These are phyloP conservation scores for Tetragnatha montana DNA, from an alignment of 2,888 invertebrate species.

Conservation along the genomic window DNA sequence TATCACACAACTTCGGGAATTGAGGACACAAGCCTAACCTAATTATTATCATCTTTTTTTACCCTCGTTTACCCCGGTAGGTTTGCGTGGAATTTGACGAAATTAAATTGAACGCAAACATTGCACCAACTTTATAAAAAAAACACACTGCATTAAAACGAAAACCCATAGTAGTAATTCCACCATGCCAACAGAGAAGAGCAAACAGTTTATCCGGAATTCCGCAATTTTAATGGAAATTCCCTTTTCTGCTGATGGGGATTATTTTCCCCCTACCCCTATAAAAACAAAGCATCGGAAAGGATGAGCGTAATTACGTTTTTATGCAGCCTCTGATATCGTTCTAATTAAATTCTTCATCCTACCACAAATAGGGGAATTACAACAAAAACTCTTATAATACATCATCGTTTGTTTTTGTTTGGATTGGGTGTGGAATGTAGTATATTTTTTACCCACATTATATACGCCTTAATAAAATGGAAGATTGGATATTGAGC, in stretches of 20 bases:
- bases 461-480: background rate
- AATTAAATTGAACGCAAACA: background rate
- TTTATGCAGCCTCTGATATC: slow-evolving; percentile 12
- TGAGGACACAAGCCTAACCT: background rate
- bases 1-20: background rate
- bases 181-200: background rate
- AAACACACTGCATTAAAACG: background rate
- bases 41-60: slow-evolving; percentile 31
- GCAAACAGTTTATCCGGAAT: slow-evolving; percentile 41
- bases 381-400: slow-evolving; percentile 7
- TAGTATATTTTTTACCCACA: background rate
- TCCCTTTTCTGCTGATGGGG: background rate
- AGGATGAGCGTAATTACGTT: slow-evolving; percentile 49
- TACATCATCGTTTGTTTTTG: background rate
- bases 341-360: slow-evolving; percentile 49
- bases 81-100: background rate
- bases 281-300: slow-evolving; percentile 26
- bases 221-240: slow-evolving; percentile 49
- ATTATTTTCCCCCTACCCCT: background rate
- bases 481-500: background rate
- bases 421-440: background rate
- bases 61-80: background rate
- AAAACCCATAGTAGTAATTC: slow-evolving; percentile 15
- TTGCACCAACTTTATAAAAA: background rate
- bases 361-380: slow-evolving; percentile 42